Percentiles rank a stretch among this genome's conserved stretches.
Conservation (phyloP, 2,113 vertebrate species). For the Lamprotornis superbus region DNA sequence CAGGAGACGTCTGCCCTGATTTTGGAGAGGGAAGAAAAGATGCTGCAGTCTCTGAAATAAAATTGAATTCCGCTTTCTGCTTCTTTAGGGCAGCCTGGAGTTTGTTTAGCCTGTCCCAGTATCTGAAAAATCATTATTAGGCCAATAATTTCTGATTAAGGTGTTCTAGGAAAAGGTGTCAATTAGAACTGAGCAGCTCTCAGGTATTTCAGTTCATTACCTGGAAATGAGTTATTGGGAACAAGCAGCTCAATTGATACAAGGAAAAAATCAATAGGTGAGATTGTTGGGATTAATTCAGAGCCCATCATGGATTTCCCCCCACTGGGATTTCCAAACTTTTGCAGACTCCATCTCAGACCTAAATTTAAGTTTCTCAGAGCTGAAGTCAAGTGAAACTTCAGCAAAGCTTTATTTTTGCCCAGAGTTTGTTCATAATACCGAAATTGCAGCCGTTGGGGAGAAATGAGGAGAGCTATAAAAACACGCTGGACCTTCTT, state of each 20-base stretch:
- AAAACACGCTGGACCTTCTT: not conserved
- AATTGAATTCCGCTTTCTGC: not conserved
- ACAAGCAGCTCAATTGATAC: slow-evolving; percentile 51
- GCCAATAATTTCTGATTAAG: slow-evolving; percentile 20
- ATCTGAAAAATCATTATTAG: slow-evolving; percentile 8
- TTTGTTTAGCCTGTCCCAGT: not conserved
- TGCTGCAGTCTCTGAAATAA: not conserved
- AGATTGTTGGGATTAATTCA: slow-evolving; percentile 40
- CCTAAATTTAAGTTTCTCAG: not conserved
- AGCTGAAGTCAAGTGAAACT: not conserved
- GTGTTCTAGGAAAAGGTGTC: not conserved
- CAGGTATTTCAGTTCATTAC: slow-evolving; percentile 26
- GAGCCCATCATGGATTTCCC: slow-evolving; percentile 3
- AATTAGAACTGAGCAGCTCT: slow-evolving; percentile 4
- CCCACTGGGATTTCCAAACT: not conserved
- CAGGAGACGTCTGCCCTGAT: not conserved
- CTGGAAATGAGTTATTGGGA: slow-evolving; percentile 50
- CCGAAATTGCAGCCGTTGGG: not conserved
- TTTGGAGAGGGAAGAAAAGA: not conserved
- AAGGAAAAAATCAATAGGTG: slow-evolving; percentile 30
- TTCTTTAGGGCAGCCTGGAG: not conserved
- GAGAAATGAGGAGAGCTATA: not conserved
- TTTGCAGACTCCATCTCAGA: not conserved
- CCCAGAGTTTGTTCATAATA: not conserved
- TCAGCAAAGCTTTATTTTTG: not conserved